phyloP scores from a whole-genome alignment of 2,113 vertebrate species.

The Sprattus sprattus region DNA sequence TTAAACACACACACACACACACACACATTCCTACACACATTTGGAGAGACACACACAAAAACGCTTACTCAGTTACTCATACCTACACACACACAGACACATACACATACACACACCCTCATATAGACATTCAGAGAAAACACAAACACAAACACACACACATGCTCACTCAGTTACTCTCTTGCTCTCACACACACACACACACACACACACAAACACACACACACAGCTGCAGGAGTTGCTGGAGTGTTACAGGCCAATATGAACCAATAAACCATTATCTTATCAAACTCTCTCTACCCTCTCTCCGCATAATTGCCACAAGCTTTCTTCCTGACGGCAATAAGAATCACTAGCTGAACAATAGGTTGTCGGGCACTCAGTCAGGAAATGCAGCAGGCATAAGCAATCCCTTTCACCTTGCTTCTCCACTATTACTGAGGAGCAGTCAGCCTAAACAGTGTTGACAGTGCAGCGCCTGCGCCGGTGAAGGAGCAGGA shows the following conservation, averaged over 20 bases:
- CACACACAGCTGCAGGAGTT: slow-evolving; percentile 10
- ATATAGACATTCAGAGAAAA: background rate
- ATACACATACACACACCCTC: no score
- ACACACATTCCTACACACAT: background rate
- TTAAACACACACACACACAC: slow-evolving; percentile 13
- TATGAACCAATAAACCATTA: slow-evolving; percentile 43
- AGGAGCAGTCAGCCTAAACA: slow-evolving; percentile 43
- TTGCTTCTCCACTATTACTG: slow-evolving; percentile 33
- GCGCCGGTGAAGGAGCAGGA: slow-evolving; percentile 35
- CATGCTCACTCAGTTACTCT: background rate
- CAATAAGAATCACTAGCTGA: slow-evolving; percentile 8
- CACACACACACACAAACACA: background rate
- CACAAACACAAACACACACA: slow-evolving; percentile 19
- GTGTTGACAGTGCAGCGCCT: slow-evolving; percentile 38
- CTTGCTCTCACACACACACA: no score
- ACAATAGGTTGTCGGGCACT: background rate
- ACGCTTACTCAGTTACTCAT: background rate
- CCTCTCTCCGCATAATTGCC: background rate
- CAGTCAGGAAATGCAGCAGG: slow-evolving; percentile 27
- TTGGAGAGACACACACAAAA: background rate
- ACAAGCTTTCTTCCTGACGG: background rate
- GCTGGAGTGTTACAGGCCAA: slow-evolving; percentile 6
- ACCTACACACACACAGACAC: no score
- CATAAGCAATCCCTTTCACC: slow-evolving; percentile 37
- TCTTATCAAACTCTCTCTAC: slow-evolving; percentile 40